A percentile compares a stretch with the other conserved stretches of the same genome.
Evolutionary conservation across 2,888 invertebrate genomes (phyloP).

Genomic region (Dolichomitus sp.): DNA sequence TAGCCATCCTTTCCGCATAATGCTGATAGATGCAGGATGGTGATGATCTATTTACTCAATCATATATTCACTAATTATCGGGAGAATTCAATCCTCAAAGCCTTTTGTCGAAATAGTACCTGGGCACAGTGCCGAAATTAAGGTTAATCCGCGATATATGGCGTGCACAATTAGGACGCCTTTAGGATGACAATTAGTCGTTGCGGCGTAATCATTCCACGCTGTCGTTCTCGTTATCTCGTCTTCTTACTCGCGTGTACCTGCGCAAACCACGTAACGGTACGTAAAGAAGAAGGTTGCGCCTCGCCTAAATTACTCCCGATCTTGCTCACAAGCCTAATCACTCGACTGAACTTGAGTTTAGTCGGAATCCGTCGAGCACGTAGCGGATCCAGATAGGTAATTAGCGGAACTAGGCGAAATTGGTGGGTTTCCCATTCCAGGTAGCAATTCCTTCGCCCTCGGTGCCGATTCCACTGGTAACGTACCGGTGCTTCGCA

Average conservation of each 20-base stretch:
- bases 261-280: neutral
- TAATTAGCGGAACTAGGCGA: constrained; percentile 66
- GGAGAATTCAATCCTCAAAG: neutral
- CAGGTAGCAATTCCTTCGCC: constrained; percentile 16
- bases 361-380: constrained; percentile 68
- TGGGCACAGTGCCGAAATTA: neutral
- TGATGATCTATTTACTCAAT: neutral
- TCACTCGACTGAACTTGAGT: constrained; percentile 64
- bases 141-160: neutral
- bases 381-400: constrained; percentile 72
- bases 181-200: constrained; percentile 17
- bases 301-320: constrained; percentile 55
- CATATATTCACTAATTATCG: neutral
- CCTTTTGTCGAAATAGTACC: neutral
- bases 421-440: constrained; percentile 44
- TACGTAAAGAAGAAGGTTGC: constrained; percentile 26
- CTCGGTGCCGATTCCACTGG: constrained; percentile 1
- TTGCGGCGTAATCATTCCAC: constrained; percentile 7
- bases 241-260: neutral
- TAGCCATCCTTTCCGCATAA: neutral
- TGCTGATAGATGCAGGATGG: neutral
- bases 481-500: constrained; percentile 44
- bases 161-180: neutral
- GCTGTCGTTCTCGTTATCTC: constrained; percentile 17
- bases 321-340: constrained; percentile 63